Evolutionary conservation across 1,140 invertebrate species (phyloP).

Genomic region (Cataglyphis hispanica): DNA sequence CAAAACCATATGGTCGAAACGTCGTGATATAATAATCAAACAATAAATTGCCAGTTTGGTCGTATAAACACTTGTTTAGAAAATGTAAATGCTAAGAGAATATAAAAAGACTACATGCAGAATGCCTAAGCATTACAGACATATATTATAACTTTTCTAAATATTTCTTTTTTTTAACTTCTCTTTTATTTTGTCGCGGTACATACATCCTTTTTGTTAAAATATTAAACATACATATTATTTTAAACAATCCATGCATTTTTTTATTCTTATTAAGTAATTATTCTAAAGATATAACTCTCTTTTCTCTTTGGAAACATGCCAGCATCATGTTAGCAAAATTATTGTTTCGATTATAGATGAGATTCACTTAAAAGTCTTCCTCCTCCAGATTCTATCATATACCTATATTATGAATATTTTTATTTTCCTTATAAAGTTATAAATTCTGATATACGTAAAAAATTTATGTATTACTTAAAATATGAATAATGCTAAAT

Average conservation of each 20-base stretch:
- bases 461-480: background rate
- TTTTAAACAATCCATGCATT: background rate
- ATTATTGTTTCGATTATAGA: conserved; percentile 8
- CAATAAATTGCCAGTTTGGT: no score
- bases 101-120: no score
- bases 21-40: no score
- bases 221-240: background rate
- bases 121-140: background rate
- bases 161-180: background rate
- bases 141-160: background rate
- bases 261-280: background rate
- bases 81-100: no score
- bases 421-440: conserved; percentile 21
- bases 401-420: background rate
- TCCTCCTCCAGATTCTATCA: background rate
- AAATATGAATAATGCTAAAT: conserved; percentile 31
- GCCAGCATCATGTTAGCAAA: background rate
- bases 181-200: background rate
- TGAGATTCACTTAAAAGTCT: conserved; percentile 23
- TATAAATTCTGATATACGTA: background rate
- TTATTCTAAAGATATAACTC: background rate
- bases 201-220: background rate
- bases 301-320: background rate
- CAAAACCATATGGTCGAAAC: no score
- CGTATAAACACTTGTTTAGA: no score